Evolutionary conservation across 2,797 vertebrate species (phyloP).

Genomic region (Sebastes nivosus): DNA sequence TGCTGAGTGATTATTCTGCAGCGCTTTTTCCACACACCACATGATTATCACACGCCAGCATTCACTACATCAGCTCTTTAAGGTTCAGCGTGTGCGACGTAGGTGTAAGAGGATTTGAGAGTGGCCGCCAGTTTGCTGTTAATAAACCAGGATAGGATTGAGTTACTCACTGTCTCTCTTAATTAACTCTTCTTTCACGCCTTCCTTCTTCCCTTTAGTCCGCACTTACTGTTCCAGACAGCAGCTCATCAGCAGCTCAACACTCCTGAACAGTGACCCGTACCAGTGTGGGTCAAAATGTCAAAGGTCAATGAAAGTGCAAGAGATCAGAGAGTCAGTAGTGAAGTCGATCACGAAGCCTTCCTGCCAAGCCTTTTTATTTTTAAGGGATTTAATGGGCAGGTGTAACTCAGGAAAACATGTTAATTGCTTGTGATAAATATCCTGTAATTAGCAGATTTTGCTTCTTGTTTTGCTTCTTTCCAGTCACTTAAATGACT

Average conservation of each 20-base stretch:
- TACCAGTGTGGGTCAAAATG: slow-evolving; percentile 26
- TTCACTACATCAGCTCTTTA: background rate
- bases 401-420: background rate
- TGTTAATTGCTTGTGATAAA: background rate
- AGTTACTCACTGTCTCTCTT: slow-evolving; percentile 21
- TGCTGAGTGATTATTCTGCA: background rate
- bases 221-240: slow-evolving; percentile 25
- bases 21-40: background rate
- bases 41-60: background rate
- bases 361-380: background rate
- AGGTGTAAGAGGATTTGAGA: slow-evolving; percentile 31
- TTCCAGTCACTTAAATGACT: background rate
- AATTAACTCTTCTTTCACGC: slow-evolving; percentile 25
- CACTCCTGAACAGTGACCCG: slow-evolving; percentile 17
- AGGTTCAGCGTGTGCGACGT: background rate
- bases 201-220: background rate
- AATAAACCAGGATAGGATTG: background rate
- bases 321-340: slow-evolving; percentile 2
- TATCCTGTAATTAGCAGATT: background rate
- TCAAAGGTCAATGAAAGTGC: slow-evolving; percentile 33
- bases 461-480: background rate
- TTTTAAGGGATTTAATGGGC: slow-evolving; percentile 2
- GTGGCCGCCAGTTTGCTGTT: background rate
- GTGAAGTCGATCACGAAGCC: background rate
- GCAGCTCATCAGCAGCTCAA: background rate